A percentile compares a stretch with the other conserved stretches of the same genome.
These are phyloP conservation scores for Chelon labrosus DNA, from an alignment of 2,797 vertebrate species.

Conservation along the genomic window DNA sequence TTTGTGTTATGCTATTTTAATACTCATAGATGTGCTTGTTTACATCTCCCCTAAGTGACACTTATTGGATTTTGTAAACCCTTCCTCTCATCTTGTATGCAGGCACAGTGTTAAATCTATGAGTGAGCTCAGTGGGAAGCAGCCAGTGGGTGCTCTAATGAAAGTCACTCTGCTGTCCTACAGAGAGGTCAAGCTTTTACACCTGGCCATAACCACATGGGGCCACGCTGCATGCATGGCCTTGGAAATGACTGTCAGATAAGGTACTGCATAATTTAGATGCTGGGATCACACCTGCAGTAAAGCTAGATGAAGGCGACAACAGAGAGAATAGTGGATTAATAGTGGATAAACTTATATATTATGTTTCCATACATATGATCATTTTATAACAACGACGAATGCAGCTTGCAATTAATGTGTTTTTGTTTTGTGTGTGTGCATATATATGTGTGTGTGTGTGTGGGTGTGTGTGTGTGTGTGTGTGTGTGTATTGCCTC, in stretches of 20 bases:
- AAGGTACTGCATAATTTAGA: conserved; percentile 75
- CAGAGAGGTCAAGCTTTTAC: conserved; percentile 83
- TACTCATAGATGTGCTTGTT: conserved; percentile 36
- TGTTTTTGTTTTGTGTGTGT: too few species aligned
- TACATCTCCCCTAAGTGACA: conserved; percentile 41
- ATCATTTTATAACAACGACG: too few species aligned
- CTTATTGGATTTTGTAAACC: conserved; percentile 59
- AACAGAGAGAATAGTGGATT: conserved; percentile 10
- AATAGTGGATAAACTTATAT: conserved; percentile 11
- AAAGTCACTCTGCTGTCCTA: conserved; percentile 82
- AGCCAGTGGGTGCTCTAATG: conserved; percentile 76
- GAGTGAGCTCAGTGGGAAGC: conserved; percentile 71
- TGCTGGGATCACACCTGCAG: conserved; percentile 41
- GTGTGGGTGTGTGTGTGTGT: conserved; percentile 14
- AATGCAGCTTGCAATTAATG: too few species aligned
- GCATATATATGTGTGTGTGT: conserved; percentile 3
- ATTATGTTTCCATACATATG: too few species aligned
- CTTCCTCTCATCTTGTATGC: conserved; percentile 61
- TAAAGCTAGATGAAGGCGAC: conserved; percentile 27
- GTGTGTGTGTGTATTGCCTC: conserved; percentile 76
- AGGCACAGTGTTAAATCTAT: conserved; percentile 63
- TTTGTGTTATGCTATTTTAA: conserved; percentile 1
- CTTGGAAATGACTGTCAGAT: conserved; percentile 79
- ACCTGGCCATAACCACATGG: conserved; percentile 78
- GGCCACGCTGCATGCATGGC: conserved; percentile 68